These are phyloP conservation scores for Grammomys dolichurus DNA, from an alignment of 2,113 vertebrate genomes.

Conservation along the genomic window DNA sequence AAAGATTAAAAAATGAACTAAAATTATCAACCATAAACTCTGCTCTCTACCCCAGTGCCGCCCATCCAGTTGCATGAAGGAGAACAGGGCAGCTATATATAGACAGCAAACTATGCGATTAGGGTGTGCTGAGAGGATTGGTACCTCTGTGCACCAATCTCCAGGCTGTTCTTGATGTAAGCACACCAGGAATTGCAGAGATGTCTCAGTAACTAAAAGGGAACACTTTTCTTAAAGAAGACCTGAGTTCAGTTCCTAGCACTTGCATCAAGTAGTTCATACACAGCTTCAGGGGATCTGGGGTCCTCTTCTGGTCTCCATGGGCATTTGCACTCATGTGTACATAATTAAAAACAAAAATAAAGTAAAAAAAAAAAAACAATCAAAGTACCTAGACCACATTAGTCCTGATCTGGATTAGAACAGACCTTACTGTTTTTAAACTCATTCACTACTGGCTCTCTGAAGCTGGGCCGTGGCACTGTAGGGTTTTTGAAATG, in stretches of 20 bases:
- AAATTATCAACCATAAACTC: not conserved
- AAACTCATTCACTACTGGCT: not conserved
- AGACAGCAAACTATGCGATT: not conserved
- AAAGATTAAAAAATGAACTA: not conserved
- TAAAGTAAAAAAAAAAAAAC: not conserved
- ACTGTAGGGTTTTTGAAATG: not conserved
- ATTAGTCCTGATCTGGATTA: not conserved
- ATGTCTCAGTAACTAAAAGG: not conserved
- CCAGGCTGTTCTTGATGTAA: not conserved
- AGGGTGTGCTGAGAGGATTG: not conserved
- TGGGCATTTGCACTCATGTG: not conserved
- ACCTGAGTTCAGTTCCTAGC: not conserved
- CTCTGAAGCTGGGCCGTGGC: not conserved
- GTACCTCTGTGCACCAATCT: not conserved
- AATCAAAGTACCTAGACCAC: not conserved
- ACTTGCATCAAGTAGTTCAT: no score
- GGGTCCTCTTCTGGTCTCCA: not conserved
- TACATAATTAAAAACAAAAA: not conserved
- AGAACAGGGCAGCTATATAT: not conserved
- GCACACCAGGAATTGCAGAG: not conserved
- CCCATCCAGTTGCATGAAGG: not conserved
- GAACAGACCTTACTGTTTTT: slow-evolving; percentile 34
- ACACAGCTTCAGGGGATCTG: not conserved
- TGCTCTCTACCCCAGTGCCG: not conserved
- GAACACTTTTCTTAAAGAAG: not conserved